Percentiles rank a stretch among this genome's conserved stretches.
Evolutionary conservation across 2,797 vertebrate species (phyloP).

Genomic region (Halcyon chelicuti): DNA sequence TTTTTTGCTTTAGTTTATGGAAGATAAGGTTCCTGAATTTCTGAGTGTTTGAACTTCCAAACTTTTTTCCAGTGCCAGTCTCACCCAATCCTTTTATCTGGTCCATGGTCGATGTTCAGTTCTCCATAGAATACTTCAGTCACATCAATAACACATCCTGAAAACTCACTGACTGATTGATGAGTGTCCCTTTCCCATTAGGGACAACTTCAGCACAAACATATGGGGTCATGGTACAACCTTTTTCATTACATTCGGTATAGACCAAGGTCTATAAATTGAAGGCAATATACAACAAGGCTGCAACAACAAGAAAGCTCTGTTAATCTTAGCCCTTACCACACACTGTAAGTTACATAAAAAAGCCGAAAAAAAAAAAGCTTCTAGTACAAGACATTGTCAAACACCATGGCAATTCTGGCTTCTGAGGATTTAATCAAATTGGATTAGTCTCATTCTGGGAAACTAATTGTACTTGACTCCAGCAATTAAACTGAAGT

Average conservation of each 20-base stretch:
- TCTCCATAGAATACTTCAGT: neutral
- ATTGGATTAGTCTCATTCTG: neutral
- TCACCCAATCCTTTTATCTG: fast-evolving
- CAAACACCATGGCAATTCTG: neutral
- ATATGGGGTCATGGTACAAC: neutral
- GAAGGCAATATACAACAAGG: neutral
- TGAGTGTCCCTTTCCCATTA: neutral
- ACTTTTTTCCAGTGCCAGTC: neutral
- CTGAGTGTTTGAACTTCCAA: neutral
- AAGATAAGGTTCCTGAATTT: neutral
- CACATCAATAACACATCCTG: neutral
- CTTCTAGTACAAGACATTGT: neutral
- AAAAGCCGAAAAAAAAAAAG: neutral
- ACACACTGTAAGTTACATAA: neutral
- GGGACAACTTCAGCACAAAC: neutral
- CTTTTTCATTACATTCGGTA: neutral
- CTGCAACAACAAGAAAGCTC: neutral
- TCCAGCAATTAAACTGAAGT: neutral
- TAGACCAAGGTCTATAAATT: neutral
- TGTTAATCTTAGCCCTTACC: neutral
- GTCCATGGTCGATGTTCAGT: neutral
- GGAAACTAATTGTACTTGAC: neutral
- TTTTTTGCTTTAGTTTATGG: neutral
- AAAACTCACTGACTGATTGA: neutral
- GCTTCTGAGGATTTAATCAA: neutral